Conservation (phyloP, 2,797 vertebrate genomes). For the Hypotaenidia okinawae region DNA sequence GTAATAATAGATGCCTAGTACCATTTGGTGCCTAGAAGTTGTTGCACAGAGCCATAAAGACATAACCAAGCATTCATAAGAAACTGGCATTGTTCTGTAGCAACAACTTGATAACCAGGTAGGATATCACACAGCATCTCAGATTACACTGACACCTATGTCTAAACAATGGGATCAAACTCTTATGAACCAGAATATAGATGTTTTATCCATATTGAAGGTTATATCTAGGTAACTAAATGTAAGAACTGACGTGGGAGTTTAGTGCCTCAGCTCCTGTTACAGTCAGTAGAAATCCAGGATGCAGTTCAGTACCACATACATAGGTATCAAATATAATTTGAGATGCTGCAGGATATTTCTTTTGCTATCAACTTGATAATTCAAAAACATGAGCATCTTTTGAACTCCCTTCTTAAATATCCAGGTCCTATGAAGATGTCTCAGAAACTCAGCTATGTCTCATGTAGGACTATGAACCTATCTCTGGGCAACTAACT, state of each 20-base stretch:
- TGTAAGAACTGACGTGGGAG: not conserved
- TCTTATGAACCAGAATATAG: not conserved
- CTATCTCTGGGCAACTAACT: not conserved
- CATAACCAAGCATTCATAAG: not conserved
- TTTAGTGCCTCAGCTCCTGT: not conserved
- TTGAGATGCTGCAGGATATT: not conserved
- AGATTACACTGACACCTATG: not conserved
- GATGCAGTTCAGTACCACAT: not conserved
- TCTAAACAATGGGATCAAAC: not conserved
- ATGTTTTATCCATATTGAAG: not conserved
- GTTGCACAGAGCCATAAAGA: not conserved
- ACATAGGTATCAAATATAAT: not conserved
- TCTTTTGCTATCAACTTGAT: not conserved
- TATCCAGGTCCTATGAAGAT: not conserved
- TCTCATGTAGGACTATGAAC: not conserved
- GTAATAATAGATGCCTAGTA: not conserved
- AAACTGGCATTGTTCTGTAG: fast-evolving
- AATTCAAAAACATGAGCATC: not conserved
- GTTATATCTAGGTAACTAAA: not conserved
- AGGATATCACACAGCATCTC: not conserved
- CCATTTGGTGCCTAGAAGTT: not conserved
- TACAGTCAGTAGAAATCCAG: not conserved
- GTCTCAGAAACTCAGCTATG: not conserved
- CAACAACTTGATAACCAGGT: not conserved
- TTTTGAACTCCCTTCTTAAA: not conserved